Evolutionary conservation across 2,113 vertebrate genomes (phyloP).

Genomic region (Melierax canorus): DNA sequence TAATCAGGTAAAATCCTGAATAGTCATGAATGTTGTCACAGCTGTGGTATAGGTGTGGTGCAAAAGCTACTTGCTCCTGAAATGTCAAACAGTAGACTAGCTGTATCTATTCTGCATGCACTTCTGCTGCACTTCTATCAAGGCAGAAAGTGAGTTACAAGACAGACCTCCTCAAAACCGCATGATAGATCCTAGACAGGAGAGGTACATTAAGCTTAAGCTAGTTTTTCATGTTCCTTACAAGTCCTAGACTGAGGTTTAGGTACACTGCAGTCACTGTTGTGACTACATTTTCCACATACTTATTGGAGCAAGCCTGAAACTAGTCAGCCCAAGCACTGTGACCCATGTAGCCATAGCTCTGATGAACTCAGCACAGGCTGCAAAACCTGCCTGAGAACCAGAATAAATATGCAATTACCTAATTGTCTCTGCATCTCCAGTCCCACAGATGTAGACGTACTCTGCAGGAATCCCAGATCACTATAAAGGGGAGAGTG

Average conservation of each 20-base stretch:
- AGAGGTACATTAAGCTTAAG: not conserved
- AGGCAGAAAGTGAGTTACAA: not conserved
- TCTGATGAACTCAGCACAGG: not conserved
- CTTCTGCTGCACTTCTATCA: not conserved
- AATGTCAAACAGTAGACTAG: not conserved
- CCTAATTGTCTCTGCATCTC: not conserved
- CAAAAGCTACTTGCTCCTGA: not conserved
- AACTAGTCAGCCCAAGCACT: not conserved
- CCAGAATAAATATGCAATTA: not conserved
- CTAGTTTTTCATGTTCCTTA: not conserved
- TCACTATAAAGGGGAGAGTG: not conserved
- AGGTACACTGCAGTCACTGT: not conserved
- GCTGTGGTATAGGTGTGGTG: not conserved
- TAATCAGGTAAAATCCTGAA: not conserved
- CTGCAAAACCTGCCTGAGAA: not conserved
- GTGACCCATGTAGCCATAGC: not conserved
- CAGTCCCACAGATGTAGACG: not conserved
- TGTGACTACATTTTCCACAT: not conserved
- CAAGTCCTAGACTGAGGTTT: not conserved
- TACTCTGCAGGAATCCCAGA: not conserved
- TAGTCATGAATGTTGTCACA: not conserved
- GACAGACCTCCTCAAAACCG: not conserved
- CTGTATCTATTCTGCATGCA: not conserved
- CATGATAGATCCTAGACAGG: not conserved
- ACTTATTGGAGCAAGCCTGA: not conserved